These are phyloP conservation scores for Diplodus puntazzo DNA, from an alignment of 2,797 vertebrate species.

Conservation along the genomic window DNA sequence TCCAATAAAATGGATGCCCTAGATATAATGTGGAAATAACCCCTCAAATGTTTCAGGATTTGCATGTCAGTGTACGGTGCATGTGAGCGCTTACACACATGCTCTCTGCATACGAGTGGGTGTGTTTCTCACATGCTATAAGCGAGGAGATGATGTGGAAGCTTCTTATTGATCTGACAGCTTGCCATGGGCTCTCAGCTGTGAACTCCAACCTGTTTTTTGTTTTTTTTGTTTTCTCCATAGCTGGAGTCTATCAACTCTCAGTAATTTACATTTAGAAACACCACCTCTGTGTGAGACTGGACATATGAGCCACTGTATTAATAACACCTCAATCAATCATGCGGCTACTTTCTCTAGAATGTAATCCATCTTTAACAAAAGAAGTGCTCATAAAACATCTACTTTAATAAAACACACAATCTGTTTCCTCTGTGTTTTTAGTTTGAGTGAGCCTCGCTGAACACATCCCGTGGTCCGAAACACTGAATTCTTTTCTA, in stretches of 20 bases:
- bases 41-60: constrained; percentile 67
- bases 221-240: neutral
- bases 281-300: neutral
- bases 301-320: neutral
- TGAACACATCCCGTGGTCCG: neutral
- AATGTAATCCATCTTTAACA: neutral
- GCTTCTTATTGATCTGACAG: constrained; percentile 68
- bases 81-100: constrained; percentile 35
- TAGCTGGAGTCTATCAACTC: constrained; percentile 14
- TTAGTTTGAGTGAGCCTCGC: neutral
- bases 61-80: constrained; percentile 53
- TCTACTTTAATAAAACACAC: neutral
- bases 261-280: neutral
- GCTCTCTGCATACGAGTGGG: constrained; percentile 13
- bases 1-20: constrained; percentile 77
- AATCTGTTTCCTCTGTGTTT: neutral
- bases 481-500: neutral
- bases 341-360: neutral
- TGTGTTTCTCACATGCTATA: constrained; percentile 15
- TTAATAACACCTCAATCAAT: neutral
- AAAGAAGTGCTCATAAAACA: neutral
- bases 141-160: constrained; percentile 53
- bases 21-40: constrained; percentile 79
- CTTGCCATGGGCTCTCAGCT: constrained; percentile 46
- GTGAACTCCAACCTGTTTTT: constrained; percentile 34